phyloP scores from a whole-genome alignment of 1,140 invertebrate genomes.

The Campoletis sonorensis region DNA sequence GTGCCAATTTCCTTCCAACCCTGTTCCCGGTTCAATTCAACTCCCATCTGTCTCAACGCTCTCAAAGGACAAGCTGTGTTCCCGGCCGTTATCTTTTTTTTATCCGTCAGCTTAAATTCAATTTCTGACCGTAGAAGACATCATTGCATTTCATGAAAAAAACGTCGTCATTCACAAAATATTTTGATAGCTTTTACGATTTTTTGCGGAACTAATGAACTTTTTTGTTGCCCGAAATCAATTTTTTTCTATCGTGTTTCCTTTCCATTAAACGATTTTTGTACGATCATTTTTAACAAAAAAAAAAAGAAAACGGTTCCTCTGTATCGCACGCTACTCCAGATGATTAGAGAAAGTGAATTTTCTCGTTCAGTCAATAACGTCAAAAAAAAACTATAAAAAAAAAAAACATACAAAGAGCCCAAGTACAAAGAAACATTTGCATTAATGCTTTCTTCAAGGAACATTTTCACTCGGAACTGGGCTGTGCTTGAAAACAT shows the following conservation, averaged over 20 bases:
- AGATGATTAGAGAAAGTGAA: background rate
- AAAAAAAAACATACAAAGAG: background rate
- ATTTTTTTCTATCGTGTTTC: too few relatives aligned
- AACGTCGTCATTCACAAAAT: background rate
- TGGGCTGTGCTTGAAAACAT: background rate
- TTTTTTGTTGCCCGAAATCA: too few relatives aligned
- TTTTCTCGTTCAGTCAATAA: background rate
- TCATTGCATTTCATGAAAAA: too few relatives aligned
- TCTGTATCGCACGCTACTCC: background rate
- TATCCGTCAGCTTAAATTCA: background rate
- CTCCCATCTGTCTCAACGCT: background rate
- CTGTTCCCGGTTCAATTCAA: background rate
- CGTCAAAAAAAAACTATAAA: background rate
- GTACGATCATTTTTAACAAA: too few relatives aligned
- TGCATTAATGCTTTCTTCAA: background rate
- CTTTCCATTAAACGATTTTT: too few relatives aligned
- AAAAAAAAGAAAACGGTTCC: background rate
- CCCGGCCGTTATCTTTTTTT: background rate
- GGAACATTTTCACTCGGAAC: background rate
- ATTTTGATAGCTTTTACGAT: too few relatives aligned
- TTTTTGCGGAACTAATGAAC: too few relatives aligned
- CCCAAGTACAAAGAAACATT: background rate
- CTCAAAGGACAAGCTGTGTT: background rate
- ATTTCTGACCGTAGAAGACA: background rate
- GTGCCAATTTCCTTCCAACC: constrained; percentile 15